A percentile compares a stretch with the other conserved stretches of the same genome.
Conservation (phyloP, 2,888 invertebrate genomes). For the Coronaproctus castanopsis region DNA sequence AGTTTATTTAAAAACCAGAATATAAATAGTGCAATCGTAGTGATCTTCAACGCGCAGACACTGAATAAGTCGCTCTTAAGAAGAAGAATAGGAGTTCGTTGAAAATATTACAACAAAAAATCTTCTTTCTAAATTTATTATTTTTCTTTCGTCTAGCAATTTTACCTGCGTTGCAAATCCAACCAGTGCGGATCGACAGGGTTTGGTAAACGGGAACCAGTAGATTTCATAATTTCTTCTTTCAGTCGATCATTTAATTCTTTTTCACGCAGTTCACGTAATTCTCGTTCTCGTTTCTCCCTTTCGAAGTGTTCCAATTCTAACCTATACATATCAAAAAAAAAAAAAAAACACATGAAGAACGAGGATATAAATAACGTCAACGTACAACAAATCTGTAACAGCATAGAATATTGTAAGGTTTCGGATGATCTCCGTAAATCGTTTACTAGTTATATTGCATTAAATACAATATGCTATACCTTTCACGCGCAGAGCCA, state of each 20-base stretch:
- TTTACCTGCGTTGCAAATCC: constrained; percentile 64
- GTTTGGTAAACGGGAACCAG: constrained; percentile 32
- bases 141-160: no score
- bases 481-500: constrained; percentile 42
- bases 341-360: neutral
- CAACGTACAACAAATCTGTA: no score
- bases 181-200: constrained; percentile 41
- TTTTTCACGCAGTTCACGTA: constrained; percentile 49
- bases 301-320: constrained; percentile 49
- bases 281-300: constrained; percentile 44
- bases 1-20: no score
- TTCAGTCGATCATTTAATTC: constrained; percentile 69
- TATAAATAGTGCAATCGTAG: no score
- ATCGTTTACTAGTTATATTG: neutral
- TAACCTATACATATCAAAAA: constrained; percentile 27
- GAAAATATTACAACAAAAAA: no score
- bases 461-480: no score
- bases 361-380: no score
- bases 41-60: no score
- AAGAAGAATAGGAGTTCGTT: no score
- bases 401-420: neutral
- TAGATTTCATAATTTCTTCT: constrained; percentile 66
- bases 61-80: no score
- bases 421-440: neutral
- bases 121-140: no score